A percentile compares a stretch with the other conserved stretches of the same genome.
Evolutionary conservation across 2,888 invertebrate genomes (phyloP).

Genomic region (Cabera pusaria): DNA sequence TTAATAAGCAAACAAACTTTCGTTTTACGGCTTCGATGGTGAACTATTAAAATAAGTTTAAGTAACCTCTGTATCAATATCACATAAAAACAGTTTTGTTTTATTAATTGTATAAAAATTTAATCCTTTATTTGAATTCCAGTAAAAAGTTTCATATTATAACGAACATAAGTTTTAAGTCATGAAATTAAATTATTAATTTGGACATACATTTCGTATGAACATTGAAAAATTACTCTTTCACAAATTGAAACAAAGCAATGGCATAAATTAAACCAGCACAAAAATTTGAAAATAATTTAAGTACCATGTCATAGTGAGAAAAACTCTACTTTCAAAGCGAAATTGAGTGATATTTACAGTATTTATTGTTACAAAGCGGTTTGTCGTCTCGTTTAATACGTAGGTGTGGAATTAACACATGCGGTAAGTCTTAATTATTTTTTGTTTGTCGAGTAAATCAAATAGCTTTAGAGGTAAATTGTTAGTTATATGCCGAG

Average conservation of each 20-base stretch:
- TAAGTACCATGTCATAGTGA: slow-evolving; percentile 2
- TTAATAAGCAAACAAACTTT: no score
- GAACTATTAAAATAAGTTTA: no score
- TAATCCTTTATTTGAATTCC: no score
- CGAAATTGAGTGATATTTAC: background rate
- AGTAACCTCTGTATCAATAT: no score
- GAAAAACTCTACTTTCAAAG: background rate
- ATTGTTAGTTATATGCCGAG: background rate
- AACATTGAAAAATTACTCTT: slow-evolving; percentile 7
- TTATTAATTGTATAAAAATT: no score
- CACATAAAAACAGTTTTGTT: no score
- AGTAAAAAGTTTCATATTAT: no score
- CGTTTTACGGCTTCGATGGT: no score
- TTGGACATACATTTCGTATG: no score
- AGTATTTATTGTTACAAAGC: background rate
- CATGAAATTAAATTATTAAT: no score
- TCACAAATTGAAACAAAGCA: slow-evolving; percentile 5
- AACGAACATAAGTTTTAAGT: no score
- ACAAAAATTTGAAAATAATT: background rate
- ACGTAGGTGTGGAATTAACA: background rate
- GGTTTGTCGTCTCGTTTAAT: background rate
- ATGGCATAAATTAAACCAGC: slow-evolving; percentile 2
- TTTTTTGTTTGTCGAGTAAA: slow-evolving; percentile 2
- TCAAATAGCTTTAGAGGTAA: background rate
- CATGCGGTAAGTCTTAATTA: slow-evolving; percentile 2